Evolutionary conservation across 2,113 vertebrate genomes (phyloP).

Genomic region (Amphilophus citrinellus): DNA sequence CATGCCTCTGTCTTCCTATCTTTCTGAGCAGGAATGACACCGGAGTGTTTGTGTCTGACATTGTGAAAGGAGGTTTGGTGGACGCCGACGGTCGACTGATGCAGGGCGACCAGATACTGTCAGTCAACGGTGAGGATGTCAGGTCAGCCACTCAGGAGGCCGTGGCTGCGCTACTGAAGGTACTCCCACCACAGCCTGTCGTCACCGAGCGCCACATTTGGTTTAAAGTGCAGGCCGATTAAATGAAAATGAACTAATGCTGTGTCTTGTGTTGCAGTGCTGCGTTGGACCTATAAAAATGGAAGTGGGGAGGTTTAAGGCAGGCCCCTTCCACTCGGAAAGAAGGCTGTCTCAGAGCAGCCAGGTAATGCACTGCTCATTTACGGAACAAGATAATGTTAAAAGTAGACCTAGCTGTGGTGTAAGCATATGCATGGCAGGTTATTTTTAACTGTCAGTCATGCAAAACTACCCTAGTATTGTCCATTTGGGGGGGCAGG

Average conservation of each 20-base stretch:
- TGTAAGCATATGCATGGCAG: not conserved
- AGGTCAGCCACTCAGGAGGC: conserved; percentile 92
- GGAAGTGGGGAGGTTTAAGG: conserved; percentile 93
- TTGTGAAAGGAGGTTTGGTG: conserved; percentile 93
- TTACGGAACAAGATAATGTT: not conserved
- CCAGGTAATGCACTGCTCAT: conserved; percentile 82
- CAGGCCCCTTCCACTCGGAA: conserved; percentile 93
- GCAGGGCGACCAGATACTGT: conserved; percentile 96
- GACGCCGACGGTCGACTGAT: conserved; percentile 89
- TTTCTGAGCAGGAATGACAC: conserved; percentile 88
- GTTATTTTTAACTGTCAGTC: not conserved
- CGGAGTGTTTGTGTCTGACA: conserved; percentile 96
- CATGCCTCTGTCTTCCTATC: not conserved
- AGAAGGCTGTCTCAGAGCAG: conserved; percentile 91
- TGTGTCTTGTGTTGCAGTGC: conserved; percentile 80
- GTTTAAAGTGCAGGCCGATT: not conserved
- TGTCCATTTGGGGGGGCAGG: not conserved
- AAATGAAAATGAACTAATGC: not conserved
- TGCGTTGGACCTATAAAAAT: conserved; percentile 91
- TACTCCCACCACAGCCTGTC: conserved; percentile 35
- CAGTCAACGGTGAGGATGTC: conserved; percentile 93
- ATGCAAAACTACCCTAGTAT: not conserved
- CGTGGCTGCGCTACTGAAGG: conserved; percentile 94
- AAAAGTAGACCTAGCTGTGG: rapidly evolving
- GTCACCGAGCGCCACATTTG: not conserved